These are phyloP conservation scores for Cryptotis parvus DNA, from an alignment of 2,113 vertebrate genomes.

Conservation along the genomic window DNA sequence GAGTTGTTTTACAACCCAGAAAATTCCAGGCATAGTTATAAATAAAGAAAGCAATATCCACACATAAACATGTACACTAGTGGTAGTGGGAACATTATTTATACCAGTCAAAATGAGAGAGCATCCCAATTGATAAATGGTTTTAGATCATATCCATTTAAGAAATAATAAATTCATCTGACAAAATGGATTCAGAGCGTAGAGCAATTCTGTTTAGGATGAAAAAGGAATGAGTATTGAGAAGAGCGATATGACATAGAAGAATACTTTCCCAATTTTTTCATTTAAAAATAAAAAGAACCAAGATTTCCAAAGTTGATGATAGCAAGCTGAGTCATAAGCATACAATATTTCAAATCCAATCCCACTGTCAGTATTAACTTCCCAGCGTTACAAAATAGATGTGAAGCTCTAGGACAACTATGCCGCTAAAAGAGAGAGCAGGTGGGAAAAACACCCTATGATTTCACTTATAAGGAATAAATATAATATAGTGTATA, in stretches of 20 bases:
- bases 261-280: too few relatives aligned
- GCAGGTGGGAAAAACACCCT: neutral
- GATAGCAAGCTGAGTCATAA: neutral
- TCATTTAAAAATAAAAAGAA: too few relatives aligned
- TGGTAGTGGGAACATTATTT: neutral
- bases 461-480: too few relatives aligned
- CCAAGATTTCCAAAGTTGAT: too few relatives aligned
- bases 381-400: too few relatives aligned
- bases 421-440: neutral
- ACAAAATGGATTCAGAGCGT: neutral
- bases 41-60: constrained; percentile 20
- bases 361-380: too few relatives aligned
- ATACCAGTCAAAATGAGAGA: neutral
- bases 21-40: neutral
- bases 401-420: neutral
- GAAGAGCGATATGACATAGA: too few relatives aligned
- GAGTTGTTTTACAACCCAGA: neutral
- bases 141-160: too few relatives aligned
- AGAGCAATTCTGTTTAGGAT: neutral
- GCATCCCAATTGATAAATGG: neutral
- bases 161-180: neutral
- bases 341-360: neutral
- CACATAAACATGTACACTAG: neutral
- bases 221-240: neutral
- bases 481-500: too few relatives aligned